These are phyloP conservation scores for Erithacus rubecula DNA, from an alignment of 2,797 vertebrate genomes.

Conservation along the genomic window DNA sequence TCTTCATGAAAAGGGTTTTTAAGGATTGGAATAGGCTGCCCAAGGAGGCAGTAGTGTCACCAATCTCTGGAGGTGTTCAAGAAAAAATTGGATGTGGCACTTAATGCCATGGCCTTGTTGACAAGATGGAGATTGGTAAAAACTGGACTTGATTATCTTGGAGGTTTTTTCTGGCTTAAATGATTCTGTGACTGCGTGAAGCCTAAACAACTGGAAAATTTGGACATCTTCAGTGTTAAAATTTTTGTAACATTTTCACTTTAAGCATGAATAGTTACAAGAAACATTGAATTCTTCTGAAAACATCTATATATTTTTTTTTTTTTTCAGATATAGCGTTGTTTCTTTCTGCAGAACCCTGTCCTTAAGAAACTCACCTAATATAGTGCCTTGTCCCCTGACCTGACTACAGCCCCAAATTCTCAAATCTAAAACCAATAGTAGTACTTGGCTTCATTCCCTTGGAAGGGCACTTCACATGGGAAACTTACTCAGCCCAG, in stretches of 20 bases:
- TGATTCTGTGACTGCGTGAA: background rate
- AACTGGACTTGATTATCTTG: background rate
- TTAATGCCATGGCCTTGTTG: background rate
- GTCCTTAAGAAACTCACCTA: background rate
- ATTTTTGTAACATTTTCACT: background rate
- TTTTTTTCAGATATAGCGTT: fast-evolving
- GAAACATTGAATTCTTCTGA: background rate
- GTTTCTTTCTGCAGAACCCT: background rate
- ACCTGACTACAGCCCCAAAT: background rate
- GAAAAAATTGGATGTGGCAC: background rate
- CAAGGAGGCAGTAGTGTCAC: background rate
- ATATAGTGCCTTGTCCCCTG: background rate
- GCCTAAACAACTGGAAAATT: background rate
- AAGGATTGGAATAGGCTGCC: background rate
- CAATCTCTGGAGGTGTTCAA: background rate
- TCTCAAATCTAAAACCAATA: background rate
- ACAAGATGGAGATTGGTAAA: background rate
- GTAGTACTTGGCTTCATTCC: background rate
- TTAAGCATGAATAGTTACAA: background rate
- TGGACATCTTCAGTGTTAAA: background rate
- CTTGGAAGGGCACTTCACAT: background rate
- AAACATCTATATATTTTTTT: background rate
- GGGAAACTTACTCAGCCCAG: background rate
- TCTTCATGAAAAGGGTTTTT: background rate
- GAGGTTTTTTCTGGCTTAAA: background rate